Percentiles rank a stretch among this genome's conserved stretches.
These are phyloP conservation scores for Branchinecta lynchi DNA, from an alignment of 1,140 invertebrate genomes.

Conservation along the genomic window DNA sequence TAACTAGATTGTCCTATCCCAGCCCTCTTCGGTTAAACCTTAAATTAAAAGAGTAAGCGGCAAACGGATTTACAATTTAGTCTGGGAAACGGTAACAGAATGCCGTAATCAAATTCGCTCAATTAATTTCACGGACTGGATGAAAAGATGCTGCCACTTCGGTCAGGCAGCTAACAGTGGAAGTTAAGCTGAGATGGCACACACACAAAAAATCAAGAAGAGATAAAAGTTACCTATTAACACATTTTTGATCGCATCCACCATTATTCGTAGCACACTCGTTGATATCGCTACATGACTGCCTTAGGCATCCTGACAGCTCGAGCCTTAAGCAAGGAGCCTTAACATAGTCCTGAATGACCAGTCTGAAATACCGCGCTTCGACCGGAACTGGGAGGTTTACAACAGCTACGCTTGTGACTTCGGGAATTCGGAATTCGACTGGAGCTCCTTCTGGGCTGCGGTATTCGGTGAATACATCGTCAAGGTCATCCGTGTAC, in stretches of 20 bases:
- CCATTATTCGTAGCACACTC: conserved; percentile 79
- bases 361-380: conserved; percentile 70
- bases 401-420: conserved; percentile 61
- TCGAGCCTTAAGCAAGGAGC: conserved; percentile 81
- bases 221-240: conserved; percentile 47
- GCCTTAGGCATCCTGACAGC: conserved; percentile 76
- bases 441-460: conserved; percentile 83
- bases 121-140: no score
- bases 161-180: conserved; percentile 13
- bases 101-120: no score
- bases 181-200: not conserved
- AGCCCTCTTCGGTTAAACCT: no score
- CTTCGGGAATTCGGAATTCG: conserved; percentile 71
- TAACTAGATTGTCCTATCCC: no score
- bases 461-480: conserved; percentile 73
- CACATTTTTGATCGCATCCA: conserved; percentile 83
- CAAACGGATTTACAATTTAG: no score
- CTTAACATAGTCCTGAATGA: conserved; percentile 70
- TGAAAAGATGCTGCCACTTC: conserved; percentile 24
- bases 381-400: conserved; percentile 82
- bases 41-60: no score
- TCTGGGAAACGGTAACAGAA: no score
- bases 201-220: no score
- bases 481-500: conserved; percentile 74
- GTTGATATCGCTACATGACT: conserved; percentile 82